Evolutionary conservation across 2,888 invertebrate genomes (phyloP), one percentile per base, ranked within the genome.

Genomic region (Dicycla oo): DNA sequence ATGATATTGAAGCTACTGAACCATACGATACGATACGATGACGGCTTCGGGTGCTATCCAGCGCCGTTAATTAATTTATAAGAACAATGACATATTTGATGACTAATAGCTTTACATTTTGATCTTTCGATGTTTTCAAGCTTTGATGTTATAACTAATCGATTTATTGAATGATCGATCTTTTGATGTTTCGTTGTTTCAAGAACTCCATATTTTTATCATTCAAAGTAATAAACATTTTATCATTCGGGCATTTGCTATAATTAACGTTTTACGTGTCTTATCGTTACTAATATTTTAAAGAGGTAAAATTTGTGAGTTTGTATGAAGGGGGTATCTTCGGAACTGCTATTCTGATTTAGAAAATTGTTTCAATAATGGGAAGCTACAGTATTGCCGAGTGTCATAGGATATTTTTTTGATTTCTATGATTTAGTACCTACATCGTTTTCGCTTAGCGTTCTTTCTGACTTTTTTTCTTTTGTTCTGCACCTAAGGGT

Each of bases 131-230:
- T 49, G 43, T 58, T 51, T 20, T 1, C 26, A 38, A 76, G 13
- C 54, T 34, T 70, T 49, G 43, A 43, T 61, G 38, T 61, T 70
- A 58, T 40, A 71, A 45, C 49, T 23, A n/a, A 62, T 47, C 38
- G 45, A 58, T 51, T 30, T 62, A 56, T 79, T 47, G 47, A 63
- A 63, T 18, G 63, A 73, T 73, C 6, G 30, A 30, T 63, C 75
- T 40, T 69, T 72, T 75, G 75, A 79, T 75, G 58, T 72, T 58
- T 53, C 8, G 11, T 18, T 49, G 34, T 75, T 53, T 57, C 62
- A 45, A 72, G 62, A 53, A 62, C 18, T 43, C 1, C 5, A 23
- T 74, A 54, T 61, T 72, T 47, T 77, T 13, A 47, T 53, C 47
- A 34, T 49, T 43, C 2, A 49, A 34, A 13, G 13, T 47, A 45